Evolutionary conservation across 2,113 vertebrate species (phyloP).

Genomic region (Nasalis larvatus): DNA sequence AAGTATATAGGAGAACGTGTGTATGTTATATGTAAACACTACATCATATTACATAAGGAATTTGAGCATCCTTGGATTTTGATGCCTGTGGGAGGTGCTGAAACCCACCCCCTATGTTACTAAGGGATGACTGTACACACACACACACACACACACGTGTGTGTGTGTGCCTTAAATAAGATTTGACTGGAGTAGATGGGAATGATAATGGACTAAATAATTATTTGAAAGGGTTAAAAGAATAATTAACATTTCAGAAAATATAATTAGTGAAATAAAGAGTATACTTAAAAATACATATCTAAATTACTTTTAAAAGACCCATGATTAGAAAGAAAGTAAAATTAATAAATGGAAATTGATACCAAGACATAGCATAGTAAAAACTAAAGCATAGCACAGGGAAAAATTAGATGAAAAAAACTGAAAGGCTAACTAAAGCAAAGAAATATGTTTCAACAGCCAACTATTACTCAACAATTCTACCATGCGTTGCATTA

Average conservation of each 20-base stretch:
- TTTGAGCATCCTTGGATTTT: neutral
- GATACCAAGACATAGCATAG: neutral
- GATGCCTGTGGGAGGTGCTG: neutral
- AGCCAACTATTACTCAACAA: neutral
- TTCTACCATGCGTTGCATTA: neutral
- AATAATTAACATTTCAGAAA: constrained; percentile 16
- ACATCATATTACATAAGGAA: neutral
- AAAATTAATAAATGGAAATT: constrained; percentile 17
- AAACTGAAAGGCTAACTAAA: neutral
- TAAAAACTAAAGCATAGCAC: neutral
- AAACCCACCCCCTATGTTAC: neutral
- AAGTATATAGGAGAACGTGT: neutral
- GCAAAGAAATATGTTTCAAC: neutral
- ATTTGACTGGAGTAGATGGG: neutral
- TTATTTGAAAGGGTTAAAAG: neutral
- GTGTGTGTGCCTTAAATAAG: neutral
- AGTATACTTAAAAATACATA: neutral
- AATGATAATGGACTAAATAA: neutral
- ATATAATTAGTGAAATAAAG: neutral
- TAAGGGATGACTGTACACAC: neutral
- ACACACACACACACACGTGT: too few relatives aligned
- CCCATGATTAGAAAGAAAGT: neutral
- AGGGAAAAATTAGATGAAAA: neutral
- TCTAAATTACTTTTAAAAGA: neutral
- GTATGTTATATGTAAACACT: neutral